These are phyloP conservation scores for Artibeus jamaicensis DNA, from an alignment of 2,797 vertebrate genomes.

Conservation along the genomic window DNA sequence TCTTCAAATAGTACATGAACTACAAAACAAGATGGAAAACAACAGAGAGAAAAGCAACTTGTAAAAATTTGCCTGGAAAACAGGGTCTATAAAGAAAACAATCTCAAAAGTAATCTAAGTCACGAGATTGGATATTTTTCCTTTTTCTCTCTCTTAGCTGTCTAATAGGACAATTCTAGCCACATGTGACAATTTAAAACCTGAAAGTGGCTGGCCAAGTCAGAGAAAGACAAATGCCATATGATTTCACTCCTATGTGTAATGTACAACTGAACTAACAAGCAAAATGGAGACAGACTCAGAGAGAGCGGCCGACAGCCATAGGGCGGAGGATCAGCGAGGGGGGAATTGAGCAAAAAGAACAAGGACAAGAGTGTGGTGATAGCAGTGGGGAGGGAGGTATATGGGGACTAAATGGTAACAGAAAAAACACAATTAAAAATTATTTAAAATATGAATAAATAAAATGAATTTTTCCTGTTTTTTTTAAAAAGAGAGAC, in stretches of 20 bases:
- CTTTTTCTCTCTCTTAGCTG: neutral
- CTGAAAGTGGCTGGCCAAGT: neutral
- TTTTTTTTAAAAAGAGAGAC: no score
- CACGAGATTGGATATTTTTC: neutral
- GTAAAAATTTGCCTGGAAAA: neutral
- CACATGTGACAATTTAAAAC: neutral
- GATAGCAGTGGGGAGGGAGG: neutral
- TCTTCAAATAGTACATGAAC: constrained; percentile 90
- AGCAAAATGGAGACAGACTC: neutral
- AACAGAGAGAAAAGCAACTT: neutral
- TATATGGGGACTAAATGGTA: neutral
- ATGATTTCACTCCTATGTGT: neutral
- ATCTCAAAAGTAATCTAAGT: neutral
- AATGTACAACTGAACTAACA: neutral
- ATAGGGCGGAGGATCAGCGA: no score
- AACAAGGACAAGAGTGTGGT: neutral
- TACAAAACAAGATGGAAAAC: constrained; percentile 59
- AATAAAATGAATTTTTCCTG: neutral
- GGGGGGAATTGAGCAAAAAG: neutral
- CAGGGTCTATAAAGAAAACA: neutral
- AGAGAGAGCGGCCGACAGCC: neutral
- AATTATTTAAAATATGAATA: neutral
- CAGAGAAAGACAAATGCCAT: neutral
- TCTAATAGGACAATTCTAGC: neutral
- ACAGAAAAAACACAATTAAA: neutral